Percentiles rank a stretch among this genome's conserved stretches.
phyloP scores from a whole-genome alignment of 2,888 invertebrate species.

The Agrenia bidenticulata region DNA sequence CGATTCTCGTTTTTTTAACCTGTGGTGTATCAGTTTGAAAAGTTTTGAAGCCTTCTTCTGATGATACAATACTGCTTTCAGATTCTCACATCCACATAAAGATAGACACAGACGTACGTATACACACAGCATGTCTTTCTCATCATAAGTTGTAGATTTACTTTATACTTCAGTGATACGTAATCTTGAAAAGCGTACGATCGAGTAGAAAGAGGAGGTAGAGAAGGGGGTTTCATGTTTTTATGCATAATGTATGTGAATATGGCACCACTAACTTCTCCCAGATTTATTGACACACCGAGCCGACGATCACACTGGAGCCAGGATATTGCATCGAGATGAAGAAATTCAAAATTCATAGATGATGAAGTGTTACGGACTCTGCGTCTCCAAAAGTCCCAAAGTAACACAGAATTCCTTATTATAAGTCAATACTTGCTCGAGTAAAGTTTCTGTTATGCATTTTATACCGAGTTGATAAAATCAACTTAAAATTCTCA shows the following conservation, averaged over 20 bases:
- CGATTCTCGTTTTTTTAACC: no score
- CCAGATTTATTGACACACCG: slow-evolving; percentile 13
- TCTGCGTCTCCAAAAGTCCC: not conserved
- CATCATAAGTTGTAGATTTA: no score
- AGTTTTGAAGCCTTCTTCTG: no score
- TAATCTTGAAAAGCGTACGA: slow-evolving; percentile 1
- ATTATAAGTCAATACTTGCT: slow-evolving; percentile 3
- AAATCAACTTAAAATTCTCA: slow-evolving; percentile 10
- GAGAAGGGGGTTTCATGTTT: slow-evolving; percentile 7
- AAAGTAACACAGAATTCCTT: not conserved
- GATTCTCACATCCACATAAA: no score
- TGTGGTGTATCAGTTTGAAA: no score
- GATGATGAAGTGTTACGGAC: slow-evolving; percentile 11
- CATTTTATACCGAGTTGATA: not conserved
- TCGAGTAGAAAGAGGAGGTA: not conserved
- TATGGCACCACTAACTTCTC: slow-evolving; percentile 17
- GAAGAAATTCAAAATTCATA: slow-evolving; percentile 18
- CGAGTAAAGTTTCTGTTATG: slow-evolving; percentile 15
- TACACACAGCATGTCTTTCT: no score
- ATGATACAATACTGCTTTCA: no score
- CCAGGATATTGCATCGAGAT: slow-evolving; percentile 1
- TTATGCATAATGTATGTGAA: slow-evolving; percentile 14
- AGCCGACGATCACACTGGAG: not conserved
- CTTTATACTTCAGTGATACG: not conserved
- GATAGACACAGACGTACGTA: no score